phyloP scores from a whole-genome alignment of 1,140 invertebrate genomes.

The Mycetomoellerius zeteki region DNA sequence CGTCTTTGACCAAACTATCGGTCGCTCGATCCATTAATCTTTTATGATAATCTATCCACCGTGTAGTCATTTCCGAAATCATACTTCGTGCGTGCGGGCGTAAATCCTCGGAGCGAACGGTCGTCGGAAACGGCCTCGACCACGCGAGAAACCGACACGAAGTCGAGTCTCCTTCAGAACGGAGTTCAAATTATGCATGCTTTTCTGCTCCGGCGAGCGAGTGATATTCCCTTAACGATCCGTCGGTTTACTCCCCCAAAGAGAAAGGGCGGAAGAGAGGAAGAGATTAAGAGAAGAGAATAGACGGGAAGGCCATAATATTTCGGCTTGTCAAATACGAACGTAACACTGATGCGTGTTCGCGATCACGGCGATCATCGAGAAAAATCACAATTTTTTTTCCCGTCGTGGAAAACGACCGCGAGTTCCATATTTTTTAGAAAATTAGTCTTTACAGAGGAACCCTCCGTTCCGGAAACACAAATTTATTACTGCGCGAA shows the following conservation, averaged over 20 bases:
- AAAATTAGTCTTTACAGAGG: constrained; percentile 4
- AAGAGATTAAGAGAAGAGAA: background rate
- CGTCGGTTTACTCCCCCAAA: constrained; percentile 21
- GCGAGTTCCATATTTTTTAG: background rate
- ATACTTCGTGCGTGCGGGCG: constrained; percentile 31
- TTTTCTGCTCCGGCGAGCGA: constrained; percentile 47
- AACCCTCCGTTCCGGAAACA: constrained; percentile 24
- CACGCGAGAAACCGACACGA: background rate
- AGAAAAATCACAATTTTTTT: background rate
- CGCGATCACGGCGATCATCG: background rate
- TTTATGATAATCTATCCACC: constrained; percentile 53
- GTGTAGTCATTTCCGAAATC: constrained; percentile 54
- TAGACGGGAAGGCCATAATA: background rate
- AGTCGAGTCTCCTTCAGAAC: constrained; percentile 6
- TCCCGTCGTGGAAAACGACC: background rate
- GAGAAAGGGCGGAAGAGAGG: constrained; percentile 25
- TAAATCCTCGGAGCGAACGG: constrained; percentile 35
- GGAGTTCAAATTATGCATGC: constrained; percentile 56
- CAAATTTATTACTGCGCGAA: constrained; percentile 52
- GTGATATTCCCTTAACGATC: constrained; percentile 58
- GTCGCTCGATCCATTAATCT: constrained; percentile 39
- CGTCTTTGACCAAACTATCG: constrained; percentile 41
- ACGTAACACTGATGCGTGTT: background rate
- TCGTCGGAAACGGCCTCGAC: constrained; percentile 32
- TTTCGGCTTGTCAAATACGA: constrained; percentile 10